Conservation (phyloP, 1,140 invertebrate genomes). For the Scaptomyza montana region DNA sequence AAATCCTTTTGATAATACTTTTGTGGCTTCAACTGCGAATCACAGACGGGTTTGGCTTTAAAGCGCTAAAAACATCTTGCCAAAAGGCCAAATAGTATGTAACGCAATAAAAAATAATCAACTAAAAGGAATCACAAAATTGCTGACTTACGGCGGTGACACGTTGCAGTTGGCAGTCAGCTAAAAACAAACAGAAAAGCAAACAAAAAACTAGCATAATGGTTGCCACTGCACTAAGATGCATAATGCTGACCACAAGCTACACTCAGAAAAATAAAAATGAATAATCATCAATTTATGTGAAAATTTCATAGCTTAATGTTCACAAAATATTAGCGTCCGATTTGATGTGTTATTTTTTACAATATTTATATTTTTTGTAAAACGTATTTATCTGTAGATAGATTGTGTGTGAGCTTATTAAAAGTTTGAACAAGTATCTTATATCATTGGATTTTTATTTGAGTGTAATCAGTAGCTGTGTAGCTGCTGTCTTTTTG, state of each 20-base stretch:
- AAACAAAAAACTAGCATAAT: slow-evolving; percentile 11
- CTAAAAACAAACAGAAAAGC: too few relatives aligned
- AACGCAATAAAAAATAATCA: slow-evolving; percentile 57
- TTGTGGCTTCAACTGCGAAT: slow-evolving; percentile 49
- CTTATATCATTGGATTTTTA: too few relatives aligned
- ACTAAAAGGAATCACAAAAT: slow-evolving; percentile 61
- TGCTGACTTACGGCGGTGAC: slow-evolving; percentile 72
- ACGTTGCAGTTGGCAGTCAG: slow-evolving; percentile 55
- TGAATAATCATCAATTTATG: neutral
- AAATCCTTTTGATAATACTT: slow-evolving; percentile 7
- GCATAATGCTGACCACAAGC: slow-evolving; percentile 3
- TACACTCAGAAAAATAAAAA: neutral
- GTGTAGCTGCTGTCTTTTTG: slow-evolving; percentile 46
- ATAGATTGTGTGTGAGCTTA: too few relatives aligned
- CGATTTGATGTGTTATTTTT: too few relatives aligned
- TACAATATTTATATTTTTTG: too few relatives aligned
- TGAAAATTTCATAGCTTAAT: neutral
- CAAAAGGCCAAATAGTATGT: neutral
- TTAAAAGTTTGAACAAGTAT: too few relatives aligned
- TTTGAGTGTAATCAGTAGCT: neutral
- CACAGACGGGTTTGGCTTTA: slow-evolving; percentile 34
- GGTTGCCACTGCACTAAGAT: slow-evolving; percentile 20
- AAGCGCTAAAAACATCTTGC: too few relatives aligned
- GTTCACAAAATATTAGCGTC: too few relatives aligned
- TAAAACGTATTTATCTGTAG: too few relatives aligned